Percentiles rank a stretch among this genome's conserved stretches.
Evolutionary conservation across 2,113 vertebrate species (phyloP).

Genomic region (Arvicanthis niloticus): DNA sequence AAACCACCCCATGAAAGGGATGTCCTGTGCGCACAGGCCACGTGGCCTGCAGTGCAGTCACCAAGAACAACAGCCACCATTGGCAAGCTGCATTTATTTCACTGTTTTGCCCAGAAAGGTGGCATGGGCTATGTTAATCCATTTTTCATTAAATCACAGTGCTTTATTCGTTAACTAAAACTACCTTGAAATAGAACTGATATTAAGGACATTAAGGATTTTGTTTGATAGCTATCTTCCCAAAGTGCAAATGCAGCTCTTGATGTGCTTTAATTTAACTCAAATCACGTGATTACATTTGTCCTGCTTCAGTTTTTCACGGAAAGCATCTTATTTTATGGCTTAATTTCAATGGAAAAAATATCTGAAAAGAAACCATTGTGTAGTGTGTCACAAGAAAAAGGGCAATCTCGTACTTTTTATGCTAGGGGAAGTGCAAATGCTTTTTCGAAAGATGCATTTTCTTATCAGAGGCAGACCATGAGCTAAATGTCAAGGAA

Average conservation of each 20-base stretch:
- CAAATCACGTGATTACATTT: neutral
- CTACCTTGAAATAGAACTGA: constrained; percentile 29
- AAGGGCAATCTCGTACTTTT: constrained; percentile 39
- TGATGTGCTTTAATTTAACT: neutral
- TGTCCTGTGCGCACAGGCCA: neutral
- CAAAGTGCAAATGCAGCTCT: neutral
- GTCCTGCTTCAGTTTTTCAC: constrained; percentile 61
- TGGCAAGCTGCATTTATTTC: neutral
- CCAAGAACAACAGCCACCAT: neutral
- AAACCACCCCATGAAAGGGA: neutral
- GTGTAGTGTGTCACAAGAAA: constrained; percentile 42
- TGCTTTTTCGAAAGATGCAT: constrained; percentile 46
- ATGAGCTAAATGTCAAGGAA: constrained; percentile 48
- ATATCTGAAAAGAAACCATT: constrained; percentile 34
- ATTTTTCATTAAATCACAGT: constrained; percentile 23
- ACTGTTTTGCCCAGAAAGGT: neutral
- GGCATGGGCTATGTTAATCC: neutral
- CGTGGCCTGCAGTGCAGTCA: neutral
- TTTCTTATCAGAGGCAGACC: constrained; percentile 60
- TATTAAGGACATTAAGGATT: neutral
- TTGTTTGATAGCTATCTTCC: neutral
- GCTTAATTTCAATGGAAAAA: constrained; percentile 67
- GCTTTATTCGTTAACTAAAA: constrained; percentile 21
- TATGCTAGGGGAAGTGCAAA: constrained; percentile 39
- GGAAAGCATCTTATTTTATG: constrained; percentile 63